These are phyloP conservation scores for Ptychochromis oligacanthus DNA, from an alignment of 2,113 vertebrate species.

Conservation along the genomic window DNA sequence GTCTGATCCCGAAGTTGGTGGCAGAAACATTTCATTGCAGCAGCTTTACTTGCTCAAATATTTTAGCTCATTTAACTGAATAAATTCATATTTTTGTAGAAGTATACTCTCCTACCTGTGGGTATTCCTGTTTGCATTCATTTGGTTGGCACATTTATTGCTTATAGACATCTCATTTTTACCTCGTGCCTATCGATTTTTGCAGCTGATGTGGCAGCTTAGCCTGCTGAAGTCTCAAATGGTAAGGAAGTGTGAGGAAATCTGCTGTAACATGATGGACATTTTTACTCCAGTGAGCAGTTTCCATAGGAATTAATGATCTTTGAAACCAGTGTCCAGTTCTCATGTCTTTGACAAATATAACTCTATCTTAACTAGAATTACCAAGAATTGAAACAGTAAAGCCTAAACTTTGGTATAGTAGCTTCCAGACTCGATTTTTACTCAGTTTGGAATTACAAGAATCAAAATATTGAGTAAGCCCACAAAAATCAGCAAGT, in stretches of 20 bases:
- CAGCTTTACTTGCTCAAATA: conserved; percentile 1
- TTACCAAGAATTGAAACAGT: no score
- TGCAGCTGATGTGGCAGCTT: no score
- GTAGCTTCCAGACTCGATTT: no score
- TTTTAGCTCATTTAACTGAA: neutral
- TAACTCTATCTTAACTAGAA: no score
- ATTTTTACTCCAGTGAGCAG: no score
- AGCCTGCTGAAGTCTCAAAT: no score
- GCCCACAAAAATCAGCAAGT: neutral
- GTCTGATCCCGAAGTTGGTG: neutral
- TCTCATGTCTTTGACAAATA: no score
- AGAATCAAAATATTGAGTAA: neutral
- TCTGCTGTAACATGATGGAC: no score
- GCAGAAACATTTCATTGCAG: neutral
- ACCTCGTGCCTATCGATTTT: neutral
- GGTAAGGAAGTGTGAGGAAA: no score
- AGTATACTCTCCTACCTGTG: neutral
- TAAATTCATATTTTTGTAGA: neutral
- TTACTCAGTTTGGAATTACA: neutral
- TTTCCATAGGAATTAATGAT: no score
- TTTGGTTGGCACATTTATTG: rapidly evolving
- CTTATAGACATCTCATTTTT: neutral
- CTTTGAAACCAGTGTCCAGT: no score
- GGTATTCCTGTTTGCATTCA: neutral
- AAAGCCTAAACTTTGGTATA: no score